phyloP scores from a whole-genome alignment of 2,113 vertebrate genomes.

The Etia nguti region DNA sequence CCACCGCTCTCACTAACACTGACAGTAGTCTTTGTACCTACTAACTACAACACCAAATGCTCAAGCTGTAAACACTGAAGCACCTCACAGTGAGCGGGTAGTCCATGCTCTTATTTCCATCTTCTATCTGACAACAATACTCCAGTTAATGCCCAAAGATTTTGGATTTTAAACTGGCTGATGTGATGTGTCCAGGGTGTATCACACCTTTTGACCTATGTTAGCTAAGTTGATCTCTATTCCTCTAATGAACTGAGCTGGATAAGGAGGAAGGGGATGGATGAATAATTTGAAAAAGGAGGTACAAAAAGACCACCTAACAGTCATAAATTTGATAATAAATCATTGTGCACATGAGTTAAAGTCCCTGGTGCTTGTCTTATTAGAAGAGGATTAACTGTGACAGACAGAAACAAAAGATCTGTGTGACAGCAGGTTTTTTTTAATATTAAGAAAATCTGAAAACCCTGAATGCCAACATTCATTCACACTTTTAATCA shows the following conservation, averaged over 20 bases:
- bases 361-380: not conserved
- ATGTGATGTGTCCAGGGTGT: not conserved
- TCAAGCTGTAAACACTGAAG: not conserved
- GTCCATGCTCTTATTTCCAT: not conserved
- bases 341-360: not conserved
- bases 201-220: not conserved
- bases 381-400: not conserved
- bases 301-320: not conserved
- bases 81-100: not conserved
- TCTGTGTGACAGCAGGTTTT: not conserved
- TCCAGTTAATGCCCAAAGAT: not conserved
- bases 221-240: not conserved
- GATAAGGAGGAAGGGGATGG: not conserved
- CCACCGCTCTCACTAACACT: not conserved
- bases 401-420: not conserved
- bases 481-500: not conserved
- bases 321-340: not conserved
- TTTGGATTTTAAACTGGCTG: not conserved
- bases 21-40: not conserved
- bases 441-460: not conserved
- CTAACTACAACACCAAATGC: not conserved
- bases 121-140: not conserved
- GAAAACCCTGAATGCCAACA: not conserved
- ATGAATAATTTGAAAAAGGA: not conserved
- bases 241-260: not conserved